Conservation (phyloP, 2,797 vertebrate genomes). For the Manis javanica region DNA sequence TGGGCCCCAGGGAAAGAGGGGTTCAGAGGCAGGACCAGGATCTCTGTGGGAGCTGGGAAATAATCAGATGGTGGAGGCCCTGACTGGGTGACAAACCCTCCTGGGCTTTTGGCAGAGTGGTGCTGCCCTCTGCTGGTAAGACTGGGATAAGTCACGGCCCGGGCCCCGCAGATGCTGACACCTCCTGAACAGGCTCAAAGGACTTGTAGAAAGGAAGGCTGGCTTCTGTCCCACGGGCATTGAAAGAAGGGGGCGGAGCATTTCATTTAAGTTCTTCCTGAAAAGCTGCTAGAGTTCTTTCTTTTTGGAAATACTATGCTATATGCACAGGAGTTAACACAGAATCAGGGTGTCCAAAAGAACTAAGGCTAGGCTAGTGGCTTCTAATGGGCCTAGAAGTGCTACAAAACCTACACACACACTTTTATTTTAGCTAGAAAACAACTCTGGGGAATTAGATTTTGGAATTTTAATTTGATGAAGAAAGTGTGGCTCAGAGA, state of each 20-base stretch:
- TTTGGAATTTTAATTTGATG: neutral
- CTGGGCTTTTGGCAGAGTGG: constrained; percentile 61
- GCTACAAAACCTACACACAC: neutral
- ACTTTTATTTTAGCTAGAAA: neutral
- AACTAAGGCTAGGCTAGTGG: no score
- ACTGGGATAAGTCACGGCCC: neutral
- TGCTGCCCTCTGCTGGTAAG: constrained; percentile 86
- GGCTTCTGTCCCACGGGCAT: neutral
- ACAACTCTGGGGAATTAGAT: neutral
- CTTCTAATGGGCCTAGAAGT: neutral
- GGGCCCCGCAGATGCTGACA: rapidly evolving
- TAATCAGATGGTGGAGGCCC: neutral
- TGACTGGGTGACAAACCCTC: rapidly evolving
- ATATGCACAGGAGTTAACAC: neutral
- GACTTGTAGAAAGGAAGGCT: neutral
- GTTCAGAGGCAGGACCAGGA: neutral
- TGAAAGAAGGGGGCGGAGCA: neutral
- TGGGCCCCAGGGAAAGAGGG: neutral
- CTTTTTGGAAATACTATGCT: neutral
- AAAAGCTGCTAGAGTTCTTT: neutral
- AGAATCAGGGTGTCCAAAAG: neutral
- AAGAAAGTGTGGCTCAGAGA: neutral
- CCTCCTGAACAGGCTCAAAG: rapidly evolving
- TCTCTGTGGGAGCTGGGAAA: rapidly evolving
- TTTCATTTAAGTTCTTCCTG: neutral